These are phyloP conservation scores for Pseudomyrmex gracilis DNA, from an alignment of 1,140 invertebrate species.

Conservation along the genomic window DNA sequence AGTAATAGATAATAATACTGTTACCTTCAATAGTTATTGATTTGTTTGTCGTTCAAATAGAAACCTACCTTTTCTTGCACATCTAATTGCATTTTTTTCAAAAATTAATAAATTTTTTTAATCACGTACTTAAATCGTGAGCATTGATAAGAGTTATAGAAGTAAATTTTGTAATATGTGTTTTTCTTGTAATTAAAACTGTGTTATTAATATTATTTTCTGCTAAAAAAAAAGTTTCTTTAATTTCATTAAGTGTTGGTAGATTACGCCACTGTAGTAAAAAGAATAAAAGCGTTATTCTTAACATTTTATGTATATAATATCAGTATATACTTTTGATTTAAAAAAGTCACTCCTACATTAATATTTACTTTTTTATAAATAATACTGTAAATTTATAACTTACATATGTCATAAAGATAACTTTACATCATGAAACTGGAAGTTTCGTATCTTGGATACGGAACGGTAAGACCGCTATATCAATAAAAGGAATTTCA, in stretches of 20 bases:
- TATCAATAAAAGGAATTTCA: constrained; percentile 49
- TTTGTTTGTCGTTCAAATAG: background rate
- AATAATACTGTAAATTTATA: constrained; percentile 1
- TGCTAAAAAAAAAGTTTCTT: background rate
- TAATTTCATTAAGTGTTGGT: background rate
- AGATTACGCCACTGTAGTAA: background rate
- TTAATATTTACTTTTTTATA: constrained; percentile 5
- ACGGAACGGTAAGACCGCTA: constrained; percentile 15
- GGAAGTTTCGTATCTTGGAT: constrained; percentile 35
- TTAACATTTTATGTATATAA: background rate
- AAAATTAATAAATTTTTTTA: background rate
- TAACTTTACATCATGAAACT: background rate
- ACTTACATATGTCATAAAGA: background rate
- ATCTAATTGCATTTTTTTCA: background rate
- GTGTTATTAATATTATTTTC: background rate
- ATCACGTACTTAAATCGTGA: too few species aligned
- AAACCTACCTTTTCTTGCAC: background rate
- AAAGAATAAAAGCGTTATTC: background rate
- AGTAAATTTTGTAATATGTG: constrained; percentile 5
- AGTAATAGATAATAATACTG: too few species aligned
- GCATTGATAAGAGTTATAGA: background rate
- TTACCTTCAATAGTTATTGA: constrained; percentile 27
- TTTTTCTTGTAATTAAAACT: background rate
- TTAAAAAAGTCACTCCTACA: background rate
- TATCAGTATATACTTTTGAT: background rate